A percentile compares a stretch with the other conserved stretches of the same genome.
phyloP scores from a whole-genome alignment of 2,797 vertebrate species.

The Cygnus olor region DNA sequence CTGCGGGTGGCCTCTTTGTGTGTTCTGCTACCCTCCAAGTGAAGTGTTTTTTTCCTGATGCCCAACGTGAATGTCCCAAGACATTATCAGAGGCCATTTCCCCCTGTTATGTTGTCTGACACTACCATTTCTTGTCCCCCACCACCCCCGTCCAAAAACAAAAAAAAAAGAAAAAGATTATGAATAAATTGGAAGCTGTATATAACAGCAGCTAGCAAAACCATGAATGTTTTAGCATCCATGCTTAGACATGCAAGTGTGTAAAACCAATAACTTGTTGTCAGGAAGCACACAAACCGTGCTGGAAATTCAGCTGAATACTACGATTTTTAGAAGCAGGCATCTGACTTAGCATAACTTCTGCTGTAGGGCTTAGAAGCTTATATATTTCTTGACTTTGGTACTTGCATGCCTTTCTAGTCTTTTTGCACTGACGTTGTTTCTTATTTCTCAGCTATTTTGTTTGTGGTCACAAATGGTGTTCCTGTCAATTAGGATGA shows the following conservation, averaged over 20 bases:
- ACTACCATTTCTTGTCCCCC: not conserved
- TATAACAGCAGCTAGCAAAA: not conserved
- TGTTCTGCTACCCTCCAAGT: not conserved
- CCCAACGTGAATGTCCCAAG: not conserved
- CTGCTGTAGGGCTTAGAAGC: not conserved
- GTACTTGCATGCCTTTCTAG: not conserved
- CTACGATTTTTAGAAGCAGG: not conserved
- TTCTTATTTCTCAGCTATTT: not conserved
- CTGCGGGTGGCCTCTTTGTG: not conserved
- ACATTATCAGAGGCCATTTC: not conserved
- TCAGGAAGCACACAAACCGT: not conserved
- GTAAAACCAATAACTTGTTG: not conserved
- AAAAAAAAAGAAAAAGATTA: too few relatives aligned
- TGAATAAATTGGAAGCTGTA: not conserved
- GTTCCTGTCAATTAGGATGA: not conserved
- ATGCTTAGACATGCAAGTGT: rapidly evolving
- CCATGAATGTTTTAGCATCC: not conserved
- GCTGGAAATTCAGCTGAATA: not conserved
- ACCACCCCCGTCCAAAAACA: too few relatives aligned
- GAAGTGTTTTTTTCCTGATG: not conserved
- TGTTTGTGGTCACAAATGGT: not conserved
- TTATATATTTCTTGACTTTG: not conserved
- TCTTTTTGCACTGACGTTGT: not conserved
- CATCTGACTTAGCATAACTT: not conserved
- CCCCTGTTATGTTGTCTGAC: not conserved